A percentile compares a stretch with the other conserved stretches of the same genome.
Conservation (phyloP, 1,140 invertebrate genomes). For the Cylas formicarius region DNA sequence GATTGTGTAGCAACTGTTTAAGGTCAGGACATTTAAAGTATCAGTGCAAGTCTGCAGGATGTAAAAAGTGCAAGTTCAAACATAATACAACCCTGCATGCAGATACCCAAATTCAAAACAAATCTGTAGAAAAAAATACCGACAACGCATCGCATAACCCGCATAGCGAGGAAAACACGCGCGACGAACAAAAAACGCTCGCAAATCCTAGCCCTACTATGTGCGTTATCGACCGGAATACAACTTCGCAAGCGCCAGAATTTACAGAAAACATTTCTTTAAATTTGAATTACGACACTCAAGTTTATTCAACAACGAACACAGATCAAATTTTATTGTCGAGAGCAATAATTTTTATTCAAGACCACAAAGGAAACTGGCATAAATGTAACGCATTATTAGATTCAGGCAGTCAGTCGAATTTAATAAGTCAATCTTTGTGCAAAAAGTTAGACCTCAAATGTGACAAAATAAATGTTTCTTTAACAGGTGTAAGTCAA, state of each 20-base stretch:
- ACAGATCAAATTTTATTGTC: constrained; percentile 11
- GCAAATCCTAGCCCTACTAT: neutral
- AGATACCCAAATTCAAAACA: neutral
- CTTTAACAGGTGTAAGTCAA: constrained; percentile 9
- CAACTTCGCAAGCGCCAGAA: too few species aligned
- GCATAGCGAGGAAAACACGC: too few species aligned
- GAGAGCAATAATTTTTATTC: constrained; percentile 12
- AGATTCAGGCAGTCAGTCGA: neutral
- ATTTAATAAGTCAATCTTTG: constrained; percentile 2
- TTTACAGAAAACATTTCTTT: too few species aligned
- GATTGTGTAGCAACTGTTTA: constrained; percentile 10
- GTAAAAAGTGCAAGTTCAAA: too few species aligned
- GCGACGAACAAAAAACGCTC: constrained; percentile 1
- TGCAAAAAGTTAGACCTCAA: constrained; percentile 13
- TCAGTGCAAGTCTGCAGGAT: too few species aligned
- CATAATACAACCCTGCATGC: constrained; percentile 17
- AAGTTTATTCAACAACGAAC: neutral
- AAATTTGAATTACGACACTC: too few species aligned
- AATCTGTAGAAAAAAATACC: neutral
- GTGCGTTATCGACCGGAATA: too few species aligned
- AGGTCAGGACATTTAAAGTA: constrained; percentile 14
- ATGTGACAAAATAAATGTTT: constrained; percentile 2
- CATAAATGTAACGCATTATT: neutral
- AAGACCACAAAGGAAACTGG: constrained; percentile 3
- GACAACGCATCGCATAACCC: neutral